Base-by-base conservation (phyloP, 2,797 vertebrate species). In the Hephaestus fuliginosus region DNA sequence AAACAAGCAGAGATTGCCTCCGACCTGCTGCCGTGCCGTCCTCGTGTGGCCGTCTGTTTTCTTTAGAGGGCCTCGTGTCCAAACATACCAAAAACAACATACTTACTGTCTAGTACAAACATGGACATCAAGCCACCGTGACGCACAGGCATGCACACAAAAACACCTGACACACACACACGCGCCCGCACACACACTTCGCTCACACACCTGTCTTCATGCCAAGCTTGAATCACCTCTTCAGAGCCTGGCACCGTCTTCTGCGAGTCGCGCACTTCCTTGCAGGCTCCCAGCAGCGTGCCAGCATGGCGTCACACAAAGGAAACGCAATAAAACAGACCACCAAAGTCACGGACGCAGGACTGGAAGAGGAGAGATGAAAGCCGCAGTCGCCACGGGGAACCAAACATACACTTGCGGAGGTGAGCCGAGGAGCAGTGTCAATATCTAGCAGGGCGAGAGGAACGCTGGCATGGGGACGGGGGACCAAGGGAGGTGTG, bases 1-100 rank as follows among this genome's bases (percentile, higher is more conserved):
- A 95, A 95, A 95, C 93, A 95, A 89, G 85, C 81, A 78, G 89
- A 84, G 88, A 82, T 84, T 80, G 88, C 90, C 89, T 91, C 84
- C 77, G 76, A 90, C 87, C 89, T 87, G 89, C 86, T 87, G 91
- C 88, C 66, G 25, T 20, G 79, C 87, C 81, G 72, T 90, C 87
- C 89, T 86, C 82, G 28, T 80, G 77, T 73, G 78, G 77, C 86
- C 17, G 70, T 86, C 70, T 90, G 86, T 91, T 93, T 91, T 90
- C 88, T 92, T 91, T 84, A 71, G 61, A 89, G 64, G 78, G 48
- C 84, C 86, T 90, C 39, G 44, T 86, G 84, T 81, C 88, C 80
- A 84, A 83, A 83, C 76, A 74, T 43, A 71, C 48, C 22, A 65
- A 80, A 70, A 73, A 63, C 48, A 85, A 77, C 30, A 83, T 65